Conservation (phyloP, 2,113 vertebrate genomes). For the Centropristis striata region DNA sequence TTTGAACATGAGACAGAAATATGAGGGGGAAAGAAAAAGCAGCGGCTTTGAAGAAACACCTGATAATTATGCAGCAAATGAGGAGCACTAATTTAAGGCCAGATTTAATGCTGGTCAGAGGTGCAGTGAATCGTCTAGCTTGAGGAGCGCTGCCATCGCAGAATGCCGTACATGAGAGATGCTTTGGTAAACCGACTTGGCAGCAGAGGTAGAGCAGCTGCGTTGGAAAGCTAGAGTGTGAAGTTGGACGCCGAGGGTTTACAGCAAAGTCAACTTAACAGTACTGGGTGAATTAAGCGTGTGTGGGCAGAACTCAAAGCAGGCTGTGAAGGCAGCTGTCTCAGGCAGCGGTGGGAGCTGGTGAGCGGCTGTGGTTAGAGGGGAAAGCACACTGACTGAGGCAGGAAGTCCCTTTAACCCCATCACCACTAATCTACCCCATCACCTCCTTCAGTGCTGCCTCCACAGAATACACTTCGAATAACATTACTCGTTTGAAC, state of each 20-base stretch:
- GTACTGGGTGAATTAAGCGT: slow-evolving; percentile 66
- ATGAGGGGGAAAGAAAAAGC: background rate
- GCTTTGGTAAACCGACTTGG: slow-evolving; percentile 59
- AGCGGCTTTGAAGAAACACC: slow-evolving; percentile 30
- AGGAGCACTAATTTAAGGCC: slow-evolving; percentile 25
- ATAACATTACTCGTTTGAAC: slow-evolving; percentile 15
- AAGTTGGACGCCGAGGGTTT: slow-evolving; percentile 66
- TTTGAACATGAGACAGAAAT: slow-evolving; percentile 21
- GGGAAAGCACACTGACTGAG: slow-evolving; percentile 16
- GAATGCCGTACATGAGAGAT: slow-evolving; percentile 34
- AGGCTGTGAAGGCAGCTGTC: slow-evolving; percentile 78
- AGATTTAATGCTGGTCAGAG: slow-evolving; percentile 40
- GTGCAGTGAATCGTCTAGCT: slow-evolving; percentile 26
- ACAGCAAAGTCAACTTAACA: slow-evolving; percentile 73
- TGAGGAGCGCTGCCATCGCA: slow-evolving; percentile 19
- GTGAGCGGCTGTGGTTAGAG: slow-evolving; percentile 36
- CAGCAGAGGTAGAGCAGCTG: slow-evolving; percentile 76
- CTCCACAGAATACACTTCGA: slow-evolving; percentile 5
- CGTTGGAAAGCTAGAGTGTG: slow-evolving; percentile 69
- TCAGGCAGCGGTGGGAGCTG: slow-evolving; percentile 48
- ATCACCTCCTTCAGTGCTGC: slow-evolving; percentile 2
- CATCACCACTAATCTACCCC: slow-evolving; percentile 11
- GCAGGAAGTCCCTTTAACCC: slow-evolving; percentile 40
- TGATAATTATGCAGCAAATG: slow-evolving; percentile 44
- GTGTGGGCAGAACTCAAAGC: slow-evolving; percentile 71